Percentiles rank a stretch among this genome's conserved stretches.
Evolutionary conservation across 2,888 invertebrate species (phyloP).

Genomic region (Melipona beecheii): DNA sequence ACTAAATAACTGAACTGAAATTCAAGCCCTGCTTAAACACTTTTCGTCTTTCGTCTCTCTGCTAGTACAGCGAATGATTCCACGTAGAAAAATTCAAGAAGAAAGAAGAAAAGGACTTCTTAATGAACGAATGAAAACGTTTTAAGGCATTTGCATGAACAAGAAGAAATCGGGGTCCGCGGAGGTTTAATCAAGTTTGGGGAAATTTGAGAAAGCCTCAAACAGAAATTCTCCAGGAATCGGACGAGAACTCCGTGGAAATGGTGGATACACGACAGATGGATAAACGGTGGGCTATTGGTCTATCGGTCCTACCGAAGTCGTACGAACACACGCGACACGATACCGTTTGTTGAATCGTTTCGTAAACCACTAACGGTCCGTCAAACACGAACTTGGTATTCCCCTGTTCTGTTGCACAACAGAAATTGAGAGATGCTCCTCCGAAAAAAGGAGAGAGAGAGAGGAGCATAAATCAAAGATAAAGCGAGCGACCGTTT

Average conservation of each 20-base stretch:
- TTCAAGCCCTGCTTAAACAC: too few species aligned
- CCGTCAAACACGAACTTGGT: background rate
- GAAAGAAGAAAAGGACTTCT: too few species aligned
- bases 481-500: slow-evolving; percentile 12
- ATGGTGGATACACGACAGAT: background rate
- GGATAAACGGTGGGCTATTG: background rate
- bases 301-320: background rate
- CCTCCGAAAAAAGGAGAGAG: background rate
- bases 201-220: background rate
- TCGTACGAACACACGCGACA: background rate
- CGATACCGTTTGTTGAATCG: slow-evolving; percentile 14
- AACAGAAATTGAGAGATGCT: background rate
- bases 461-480: slow-evolving; percentile 15
- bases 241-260: background rate
- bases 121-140: too few species aligned
- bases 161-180: too few species aligned
- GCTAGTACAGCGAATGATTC: too few species aligned
- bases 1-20: too few species aligned
- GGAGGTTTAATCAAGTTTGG: background rate
- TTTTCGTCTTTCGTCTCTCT: too few species aligned
- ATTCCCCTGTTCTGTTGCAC: background rate
- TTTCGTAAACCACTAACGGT: slow-evolving; percentile 29
- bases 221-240: too few species aligned
- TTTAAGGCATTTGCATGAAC: too few species aligned
- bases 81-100: too few species aligned